Evolutionary conservation across 37 sponge, comb jelly and placozoan genomes (phyloP), one percentile per base, ranked within the genome.

Genomic region (Amphimedon queenslandica): DNA sequence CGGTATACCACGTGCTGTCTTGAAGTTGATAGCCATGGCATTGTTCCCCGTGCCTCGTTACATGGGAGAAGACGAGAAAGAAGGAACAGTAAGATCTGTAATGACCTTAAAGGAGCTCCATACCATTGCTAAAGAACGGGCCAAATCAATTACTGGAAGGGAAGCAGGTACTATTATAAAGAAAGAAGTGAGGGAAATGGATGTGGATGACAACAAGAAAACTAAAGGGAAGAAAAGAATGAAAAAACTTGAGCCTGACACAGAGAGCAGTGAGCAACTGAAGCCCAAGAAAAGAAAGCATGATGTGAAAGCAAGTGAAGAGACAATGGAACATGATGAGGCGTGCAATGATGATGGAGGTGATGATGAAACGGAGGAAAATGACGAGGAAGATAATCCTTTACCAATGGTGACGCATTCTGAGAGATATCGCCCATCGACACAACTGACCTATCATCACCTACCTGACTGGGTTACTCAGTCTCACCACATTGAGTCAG

Each of bases 391-490:
- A 24, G 64, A 4, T 30, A 4, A 3, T 30, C 13, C 53, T 18
- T 13, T 47, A 18, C 53, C 53, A 18, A 47, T 47, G 13, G 53
- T 47, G 13, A 47, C 53, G 13, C 53, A 47, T n/a, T n/a, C n/a
- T n/a, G n/a, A n/a, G n/a, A n/a, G n/a, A n/a, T n/a, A n/a, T n/a
- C n/a, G n/a, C n/a, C n/a, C n/a, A n/a, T n/a, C n/a, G n/a, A n/a
- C n/a, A n/a, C n/a, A n/a, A n/a, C n/a, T n/a, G n/a, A 47, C 13
- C 13, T 66, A 77, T 2, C 28, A 65, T 16, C 74, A 70, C 65
- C 65, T 88, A 30, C 89, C 89, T 29, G 64, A 69, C 20, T 88
- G 89, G 89, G 79, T 88, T 35, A 34, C 41, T 18, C 1, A 80
- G n/a, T 77, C 77, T 24, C 27, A 53, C 4, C 71, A 63, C 1